phyloP scores from a whole-genome alignment of 2,797 vertebrate species.

The Limnodromus scolopaceus region DNA sequence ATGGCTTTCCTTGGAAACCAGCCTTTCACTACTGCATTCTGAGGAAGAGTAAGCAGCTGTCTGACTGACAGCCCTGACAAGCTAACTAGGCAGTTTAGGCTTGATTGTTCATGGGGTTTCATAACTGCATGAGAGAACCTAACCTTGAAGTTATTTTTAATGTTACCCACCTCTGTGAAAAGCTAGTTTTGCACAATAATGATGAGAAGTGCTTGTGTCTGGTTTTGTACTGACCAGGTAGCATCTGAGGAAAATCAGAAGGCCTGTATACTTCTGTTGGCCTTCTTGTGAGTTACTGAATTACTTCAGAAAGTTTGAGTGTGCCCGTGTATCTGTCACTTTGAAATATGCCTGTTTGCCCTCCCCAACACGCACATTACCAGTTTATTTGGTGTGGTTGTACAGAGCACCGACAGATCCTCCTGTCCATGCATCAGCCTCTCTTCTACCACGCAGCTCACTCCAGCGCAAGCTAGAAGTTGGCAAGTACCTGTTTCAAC shows the following conservation, averaged over 20 bases:
- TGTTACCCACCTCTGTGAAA: neutral
- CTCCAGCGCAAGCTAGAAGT: neutral
- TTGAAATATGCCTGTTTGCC: neutral
- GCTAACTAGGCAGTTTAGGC: neutral
- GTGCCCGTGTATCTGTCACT: neutral
- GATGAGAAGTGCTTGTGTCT: neutral
- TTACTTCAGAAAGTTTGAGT: neutral
- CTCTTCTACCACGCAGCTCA: neutral
- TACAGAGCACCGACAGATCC: neutral
- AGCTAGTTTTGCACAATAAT: neutral
- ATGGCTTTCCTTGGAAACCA: neutral
- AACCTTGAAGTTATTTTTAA: neutral
- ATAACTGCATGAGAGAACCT: neutral
- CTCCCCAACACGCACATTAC: accelerated
- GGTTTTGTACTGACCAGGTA: neutral
- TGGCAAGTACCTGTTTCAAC: neutral
- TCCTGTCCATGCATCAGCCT: neutral
- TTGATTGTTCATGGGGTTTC: accelerated
- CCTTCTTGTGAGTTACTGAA: neutral
- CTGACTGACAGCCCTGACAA: neutral
- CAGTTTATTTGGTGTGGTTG: neutral
- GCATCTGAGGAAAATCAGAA: neutral
- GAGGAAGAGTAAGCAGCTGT: neutral
- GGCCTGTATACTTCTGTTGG: neutral
- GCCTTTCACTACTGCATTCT: neutral